phyloP scores from a whole-genome alignment of 2,888 invertebrate species.

The Platycheirus albimanus region DNA sequence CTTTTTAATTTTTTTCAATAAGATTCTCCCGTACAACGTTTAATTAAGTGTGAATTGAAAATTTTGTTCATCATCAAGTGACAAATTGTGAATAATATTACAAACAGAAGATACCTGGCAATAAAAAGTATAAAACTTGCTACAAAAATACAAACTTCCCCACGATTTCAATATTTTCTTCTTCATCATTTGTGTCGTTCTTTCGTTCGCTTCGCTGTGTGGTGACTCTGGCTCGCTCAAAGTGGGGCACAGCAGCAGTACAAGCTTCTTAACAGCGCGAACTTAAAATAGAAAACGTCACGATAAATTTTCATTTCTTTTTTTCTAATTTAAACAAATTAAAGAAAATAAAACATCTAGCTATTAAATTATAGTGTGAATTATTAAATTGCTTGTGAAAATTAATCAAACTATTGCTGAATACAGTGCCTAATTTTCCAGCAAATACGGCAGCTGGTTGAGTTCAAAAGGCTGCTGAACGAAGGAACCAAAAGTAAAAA shows the following conservation, averaged over 20 bases:
- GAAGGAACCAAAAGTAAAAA: conserved; percentile 57
- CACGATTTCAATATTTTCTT: conserved; percentile 42
- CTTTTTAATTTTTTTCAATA: conserved; percentile 66
- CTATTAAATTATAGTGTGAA: too few relatives aligned
- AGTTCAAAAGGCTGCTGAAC: conserved; percentile 18
- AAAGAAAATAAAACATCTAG: not conserved
- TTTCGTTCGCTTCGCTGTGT: too few relatives aligned
- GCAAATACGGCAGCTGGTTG: conserved; percentile 66
- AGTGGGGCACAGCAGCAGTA: conserved; percentile 71
- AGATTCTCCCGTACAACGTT: conserved; percentile 56
- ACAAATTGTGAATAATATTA: conserved; percentile 48
- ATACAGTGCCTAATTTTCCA: conserved; percentile 49
- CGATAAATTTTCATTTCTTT: conserved; percentile 50
- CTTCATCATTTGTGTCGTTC: conserved; percentile 57
- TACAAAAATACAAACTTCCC: conserved; percentile 48
- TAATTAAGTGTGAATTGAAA: conserved; percentile 48
- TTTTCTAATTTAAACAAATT: conserved; percentile 17
- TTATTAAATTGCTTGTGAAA: conserved; percentile 32
- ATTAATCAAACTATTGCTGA: conserved; percentile 18
- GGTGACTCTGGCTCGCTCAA: conserved; percentile 59
- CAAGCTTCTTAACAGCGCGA: conserved; percentile 58
- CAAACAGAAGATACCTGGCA: not conserved
- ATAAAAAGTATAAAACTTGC: conserved; percentile 18
- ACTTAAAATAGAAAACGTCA: conserved; percentile 73
- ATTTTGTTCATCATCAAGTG: conserved; percentile 29